A percentile compares a stretch with the other conserved stretches of the same genome.
These are phyloP conservation scores for Bombylius major DNA, from an alignment of 2,888 invertebrate genomes.

Conservation along the genomic window DNA sequence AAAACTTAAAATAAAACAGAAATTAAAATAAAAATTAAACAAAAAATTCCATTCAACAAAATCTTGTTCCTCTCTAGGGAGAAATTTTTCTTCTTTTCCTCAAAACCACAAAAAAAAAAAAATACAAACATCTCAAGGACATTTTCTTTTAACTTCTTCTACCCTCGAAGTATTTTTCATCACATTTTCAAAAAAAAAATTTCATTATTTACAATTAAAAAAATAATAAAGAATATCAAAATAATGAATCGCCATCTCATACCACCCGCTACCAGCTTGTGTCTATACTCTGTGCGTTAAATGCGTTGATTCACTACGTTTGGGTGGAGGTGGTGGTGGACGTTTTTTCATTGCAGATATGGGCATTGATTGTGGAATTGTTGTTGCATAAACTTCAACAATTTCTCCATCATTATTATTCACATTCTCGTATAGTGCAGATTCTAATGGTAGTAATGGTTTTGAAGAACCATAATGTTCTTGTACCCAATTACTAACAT, in stretches of 20 bases:
- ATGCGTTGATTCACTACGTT: slow-evolving; percentile 78
- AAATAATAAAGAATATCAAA: not conserved
- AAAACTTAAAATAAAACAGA: too few relatives aligned
- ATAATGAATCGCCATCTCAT: too few relatives aligned
- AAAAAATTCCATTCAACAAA: too few relatives aligned
- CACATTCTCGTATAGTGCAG: slow-evolving; percentile 58
- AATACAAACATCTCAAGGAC: too few relatives aligned
- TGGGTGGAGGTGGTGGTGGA: slow-evolving; percentile 83
- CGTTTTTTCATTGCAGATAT: slow-evolving; percentile 45
- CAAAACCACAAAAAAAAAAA: too few relatives aligned
- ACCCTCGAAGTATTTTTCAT: too few relatives aligned
- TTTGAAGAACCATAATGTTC: slow-evolving; percentile 59
- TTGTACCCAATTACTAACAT: slow-evolving; percentile 81
- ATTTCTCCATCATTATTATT: slow-evolving; percentile 33
- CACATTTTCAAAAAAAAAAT: too few relatives aligned
- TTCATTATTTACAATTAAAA: not conserved
- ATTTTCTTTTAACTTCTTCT: too few relatives aligned
- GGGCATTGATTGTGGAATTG: slow-evolving; percentile 12
- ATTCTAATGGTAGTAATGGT: slow-evolving; percentile 19
- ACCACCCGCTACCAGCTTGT: too few relatives aligned
- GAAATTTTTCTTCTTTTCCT: too few relatives aligned
- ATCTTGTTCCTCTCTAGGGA: too few relatives aligned
- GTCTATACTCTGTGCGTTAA: slow-evolving; percentile 41
- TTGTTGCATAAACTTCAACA: not conserved
- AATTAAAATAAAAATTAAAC: too few relatives aligned